Evolutionary conservation across 2,113 vertebrate species (phyloP).

Genomic region (Microcebus lehilahytsara): DNA sequence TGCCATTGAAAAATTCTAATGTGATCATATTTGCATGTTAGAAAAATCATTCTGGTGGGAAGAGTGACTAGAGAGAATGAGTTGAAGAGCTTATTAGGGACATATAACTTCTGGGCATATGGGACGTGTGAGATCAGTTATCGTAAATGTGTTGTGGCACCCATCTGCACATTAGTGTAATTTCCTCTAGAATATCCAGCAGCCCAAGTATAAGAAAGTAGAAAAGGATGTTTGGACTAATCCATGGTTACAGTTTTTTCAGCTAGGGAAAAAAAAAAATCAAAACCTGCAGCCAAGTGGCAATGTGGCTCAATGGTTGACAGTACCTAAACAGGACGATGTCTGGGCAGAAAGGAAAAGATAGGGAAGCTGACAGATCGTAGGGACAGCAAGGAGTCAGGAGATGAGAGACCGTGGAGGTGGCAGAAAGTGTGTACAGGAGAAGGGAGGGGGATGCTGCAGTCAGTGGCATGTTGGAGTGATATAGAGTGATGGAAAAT

Average conservation of each 20-base stretch:
- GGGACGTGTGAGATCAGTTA: constrained; percentile 28
- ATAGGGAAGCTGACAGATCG: not conserved
- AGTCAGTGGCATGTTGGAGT: not conserved
- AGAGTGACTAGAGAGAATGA: not conserved
- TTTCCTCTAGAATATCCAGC: not conserved
- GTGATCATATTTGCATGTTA: not conserved
- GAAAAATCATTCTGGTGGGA: not conserved
- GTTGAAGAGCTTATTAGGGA: not conserved
- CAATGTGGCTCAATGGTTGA: not conserved
- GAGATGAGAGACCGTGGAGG: not conserved
- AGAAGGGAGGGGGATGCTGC: not conserved
- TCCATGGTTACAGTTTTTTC: not conserved
- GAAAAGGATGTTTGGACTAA: not conserved
- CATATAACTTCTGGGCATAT: not conserved
- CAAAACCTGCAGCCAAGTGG: not conserved
- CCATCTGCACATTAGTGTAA: constrained; percentile 1
- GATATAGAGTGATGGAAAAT: not conserved
- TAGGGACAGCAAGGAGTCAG: not conserved
- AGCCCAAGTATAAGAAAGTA: not conserved
- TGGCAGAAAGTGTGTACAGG: not conserved
- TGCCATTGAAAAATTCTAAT: not conserved
- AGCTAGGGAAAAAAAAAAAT: not conserved
- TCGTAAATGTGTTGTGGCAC: constrained; percentile 32
- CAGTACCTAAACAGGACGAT: not conserved
- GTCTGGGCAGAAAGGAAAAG: not conserved